A percentile compares a stretch with the other conserved stretches of the same genome.
Evolutionary conservation across 2,888 invertebrate species (phyloP).

Genomic region (Hypercompe scribonia): DNA sequence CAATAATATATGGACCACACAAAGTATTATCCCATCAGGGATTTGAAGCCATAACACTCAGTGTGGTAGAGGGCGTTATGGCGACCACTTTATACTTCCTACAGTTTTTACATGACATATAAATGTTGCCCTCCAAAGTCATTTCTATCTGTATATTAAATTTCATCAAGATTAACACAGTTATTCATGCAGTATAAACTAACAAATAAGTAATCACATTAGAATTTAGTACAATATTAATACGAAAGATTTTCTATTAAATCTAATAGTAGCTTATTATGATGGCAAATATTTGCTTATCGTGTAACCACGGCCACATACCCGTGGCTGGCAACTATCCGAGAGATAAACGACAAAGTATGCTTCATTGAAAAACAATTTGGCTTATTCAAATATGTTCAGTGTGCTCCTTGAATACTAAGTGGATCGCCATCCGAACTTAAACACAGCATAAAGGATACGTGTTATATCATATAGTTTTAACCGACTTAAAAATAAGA

Average conservation of each 20-base stretch:
- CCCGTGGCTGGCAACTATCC: not conserved
- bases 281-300: constrained; percentile 12
- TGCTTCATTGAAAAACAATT: constrained; percentile 19
- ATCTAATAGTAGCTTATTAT: not conserved
- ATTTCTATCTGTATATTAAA: no score
- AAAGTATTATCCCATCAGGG: no score
- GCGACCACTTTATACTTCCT: no score
- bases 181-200: no score
- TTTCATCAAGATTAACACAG: no score
- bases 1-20: no score
- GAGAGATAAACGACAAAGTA: constrained; percentile 14
- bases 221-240: no score
- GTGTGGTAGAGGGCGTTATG: no score
- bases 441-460: not conserved
- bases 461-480: not conserved
- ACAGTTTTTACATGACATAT: no score
- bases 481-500: not conserved
- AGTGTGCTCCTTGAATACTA: constrained; percentile 11
- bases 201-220: no score
- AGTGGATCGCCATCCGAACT: not conserved
- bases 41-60: no score
- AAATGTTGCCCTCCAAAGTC: no score
- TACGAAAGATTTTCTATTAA: not conserved
- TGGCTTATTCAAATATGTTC: constrained; percentile 17
- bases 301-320: not conserved